phyloP scores from a whole-genome alignment of 2,113 vertebrate species.

The Sinocyclocheilus rhinocerous region DNA sequence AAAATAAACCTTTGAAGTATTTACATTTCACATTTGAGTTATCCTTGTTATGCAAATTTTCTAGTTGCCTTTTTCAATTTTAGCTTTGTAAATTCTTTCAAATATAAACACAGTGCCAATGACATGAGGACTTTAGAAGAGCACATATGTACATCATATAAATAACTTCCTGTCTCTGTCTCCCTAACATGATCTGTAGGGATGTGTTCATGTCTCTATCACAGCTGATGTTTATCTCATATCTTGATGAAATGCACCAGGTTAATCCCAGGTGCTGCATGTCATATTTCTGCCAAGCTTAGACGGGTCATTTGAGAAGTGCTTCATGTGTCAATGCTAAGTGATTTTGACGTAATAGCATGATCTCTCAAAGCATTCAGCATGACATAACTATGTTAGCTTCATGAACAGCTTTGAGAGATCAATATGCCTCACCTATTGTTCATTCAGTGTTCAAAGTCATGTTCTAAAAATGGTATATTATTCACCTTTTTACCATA shows the following conservation, averaged over 20 bases:
- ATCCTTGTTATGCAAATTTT: too few species aligned
- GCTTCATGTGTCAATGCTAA: neutral
- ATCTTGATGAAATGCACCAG: neutral
- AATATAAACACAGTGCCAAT: too few species aligned
- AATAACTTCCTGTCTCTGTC: too few species aligned
- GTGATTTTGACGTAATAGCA: conserved; percentile 5
- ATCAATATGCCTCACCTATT: neutral
- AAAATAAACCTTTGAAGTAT: too few species aligned
- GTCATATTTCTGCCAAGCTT: neutral
- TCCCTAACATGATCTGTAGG: neutral
- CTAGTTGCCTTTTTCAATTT: too few species aligned
- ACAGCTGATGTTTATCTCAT: neutral
- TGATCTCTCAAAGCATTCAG: neutral
- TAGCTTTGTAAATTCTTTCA: too few species aligned
- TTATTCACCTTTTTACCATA: neutral
- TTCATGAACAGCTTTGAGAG: conserved; percentile 1
- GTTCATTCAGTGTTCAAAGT: neutral
- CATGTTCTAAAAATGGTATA: neutral
- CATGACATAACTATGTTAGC: conserved; percentile 1
- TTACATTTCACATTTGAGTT: too few species aligned
- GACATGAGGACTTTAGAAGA: too few species aligned
- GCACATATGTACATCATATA: too few species aligned
- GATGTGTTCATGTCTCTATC: neutral
- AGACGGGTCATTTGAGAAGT: neutral
- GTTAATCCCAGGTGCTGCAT: neutral